These are phyloP conservation scores for Lepidurus packardi DNA, from an alignment of 1,140 invertebrate genomes.

Conservation along the genomic window DNA sequence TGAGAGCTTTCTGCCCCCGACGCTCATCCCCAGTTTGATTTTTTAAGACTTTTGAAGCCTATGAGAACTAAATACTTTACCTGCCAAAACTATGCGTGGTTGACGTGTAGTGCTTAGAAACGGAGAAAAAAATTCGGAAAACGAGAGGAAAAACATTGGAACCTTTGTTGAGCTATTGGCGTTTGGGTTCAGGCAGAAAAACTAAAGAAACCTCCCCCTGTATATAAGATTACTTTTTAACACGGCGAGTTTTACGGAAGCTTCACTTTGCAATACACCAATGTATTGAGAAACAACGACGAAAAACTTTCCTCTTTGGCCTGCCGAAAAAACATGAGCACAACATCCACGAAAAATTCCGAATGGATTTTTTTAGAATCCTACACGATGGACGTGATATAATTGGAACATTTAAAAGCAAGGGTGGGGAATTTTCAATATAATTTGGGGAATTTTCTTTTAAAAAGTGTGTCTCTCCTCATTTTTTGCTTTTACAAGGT, in stretches of 20 bases:
- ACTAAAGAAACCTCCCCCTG: not conserved
- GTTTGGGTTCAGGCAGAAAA: not conserved
- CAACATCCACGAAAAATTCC: not conserved
- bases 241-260: conserved; percentile 13
- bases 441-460: not conserved
- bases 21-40: not conserved
- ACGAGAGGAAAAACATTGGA: not conserved
- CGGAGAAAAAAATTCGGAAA: not conserved
- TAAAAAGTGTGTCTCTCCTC: not conserved
- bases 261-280: conserved; percentile 16
- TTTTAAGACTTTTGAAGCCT: not conserved
- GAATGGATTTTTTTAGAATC: too few relatives aligned
- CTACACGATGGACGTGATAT: not conserved
- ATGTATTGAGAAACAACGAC: not conserved
- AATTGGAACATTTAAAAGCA: not conserved
- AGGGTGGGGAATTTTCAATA: not conserved
- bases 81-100: not conserved
- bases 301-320: not conserved
- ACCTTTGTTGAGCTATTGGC: not conserved
- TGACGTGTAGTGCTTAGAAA: not conserved
- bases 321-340: not conserved
- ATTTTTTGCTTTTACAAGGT: not conserved
- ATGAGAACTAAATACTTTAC: not conserved
- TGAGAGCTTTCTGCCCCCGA: not conserved
- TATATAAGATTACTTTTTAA: conserved; percentile 20